Evolutionary conservation across 2,113 vertebrate species (phyloP), one percentile per base, ranked within the genome.

Genomic region (Chaetops frenatus): DNA sequence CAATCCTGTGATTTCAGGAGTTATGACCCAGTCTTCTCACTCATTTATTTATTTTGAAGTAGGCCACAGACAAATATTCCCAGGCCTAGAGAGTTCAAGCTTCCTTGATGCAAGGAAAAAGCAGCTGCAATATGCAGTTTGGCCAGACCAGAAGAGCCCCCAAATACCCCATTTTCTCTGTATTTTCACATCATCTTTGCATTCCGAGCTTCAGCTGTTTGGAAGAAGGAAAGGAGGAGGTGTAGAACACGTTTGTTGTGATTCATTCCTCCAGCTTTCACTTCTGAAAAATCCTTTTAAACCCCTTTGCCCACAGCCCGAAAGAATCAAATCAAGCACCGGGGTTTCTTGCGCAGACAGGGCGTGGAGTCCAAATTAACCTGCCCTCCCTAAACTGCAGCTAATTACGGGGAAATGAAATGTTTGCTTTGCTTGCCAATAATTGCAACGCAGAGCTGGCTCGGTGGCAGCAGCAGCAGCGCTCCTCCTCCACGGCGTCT

Each of bases 401-500:
- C 92, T 97, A 95, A 96, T 96, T 96, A 96, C 4, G 53, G 94
- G 96, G 95, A 96, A 97, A 96, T 89, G 77, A 91, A 97, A 94
- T 73, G 94, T 95, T 96, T 94, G 94, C 96, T 94, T 87, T 85
- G 92, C 94, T 81, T 94, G 96, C 96, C 91, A 96, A 54, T 92
- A 92, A 96, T n/a, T 94, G 95, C 96, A 94, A 65, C 1, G n/a
- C 57, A n/a, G 95, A 92, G 60, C 91, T 54, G 80, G 93, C 86
- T 92, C n/a, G 12, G 56, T 77, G 90, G 86, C 73, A 93, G 94
- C 91, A 93, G 94, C 91, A 76, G 88, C 76, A 16, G 44, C 19
- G 18, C 92, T 91, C 91, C 85, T 92, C 94, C 95, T 44, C 81
- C 91, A 78, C 50, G 1, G 81, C 36, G 44, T 36, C 95, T 93